A percentile compares a stretch with the other conserved stretches of the same genome.
phyloP scores from a whole-genome alignment of 2,113 vertebrate genomes.

The Phasianus colchicus region DNA sequence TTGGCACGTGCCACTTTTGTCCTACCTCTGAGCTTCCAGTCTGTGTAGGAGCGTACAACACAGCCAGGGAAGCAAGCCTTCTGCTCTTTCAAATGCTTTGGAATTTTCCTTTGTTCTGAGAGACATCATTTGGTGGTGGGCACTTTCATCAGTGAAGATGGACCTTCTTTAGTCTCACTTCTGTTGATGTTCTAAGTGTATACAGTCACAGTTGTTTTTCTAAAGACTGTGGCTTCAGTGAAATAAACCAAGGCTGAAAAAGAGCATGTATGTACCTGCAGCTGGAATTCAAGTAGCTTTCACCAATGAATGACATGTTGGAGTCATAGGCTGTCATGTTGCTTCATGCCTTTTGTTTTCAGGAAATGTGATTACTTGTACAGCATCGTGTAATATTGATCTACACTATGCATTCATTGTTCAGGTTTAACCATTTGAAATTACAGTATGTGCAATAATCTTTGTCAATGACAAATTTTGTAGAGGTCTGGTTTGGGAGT shows the following conservation, averaged over 20 bases:
- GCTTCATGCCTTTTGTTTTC: neutral
- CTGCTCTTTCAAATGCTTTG: conserved; percentile 1
- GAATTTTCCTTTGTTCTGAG: neutral
- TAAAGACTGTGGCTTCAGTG: neutral
- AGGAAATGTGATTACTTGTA: neutral
- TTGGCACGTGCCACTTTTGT: conserved; percentile 11
- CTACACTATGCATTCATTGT: neutral
- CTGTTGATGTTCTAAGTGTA: neutral
- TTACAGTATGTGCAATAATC: neutral
- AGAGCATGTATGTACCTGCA: neutral
- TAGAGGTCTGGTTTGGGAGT: neutral
- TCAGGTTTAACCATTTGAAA: neutral
- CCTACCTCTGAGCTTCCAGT: neutral
- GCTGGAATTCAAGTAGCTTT: neutral
- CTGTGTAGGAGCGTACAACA: neutral
- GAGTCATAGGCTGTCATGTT: neutral
- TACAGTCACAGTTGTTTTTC: neutral
- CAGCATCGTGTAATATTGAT: neutral
- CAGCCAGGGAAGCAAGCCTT: neutral
- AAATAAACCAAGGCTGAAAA: neutral
- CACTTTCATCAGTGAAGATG: conserved; percentile 16
- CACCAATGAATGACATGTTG: neutral
- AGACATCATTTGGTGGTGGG: neutral
- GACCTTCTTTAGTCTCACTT: neutral
- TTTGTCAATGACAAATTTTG: neutral